Evolutionary conservation across 2,888 invertebrate genomes (phyloP).

Genomic region (Leucoma salicis): DNA sequence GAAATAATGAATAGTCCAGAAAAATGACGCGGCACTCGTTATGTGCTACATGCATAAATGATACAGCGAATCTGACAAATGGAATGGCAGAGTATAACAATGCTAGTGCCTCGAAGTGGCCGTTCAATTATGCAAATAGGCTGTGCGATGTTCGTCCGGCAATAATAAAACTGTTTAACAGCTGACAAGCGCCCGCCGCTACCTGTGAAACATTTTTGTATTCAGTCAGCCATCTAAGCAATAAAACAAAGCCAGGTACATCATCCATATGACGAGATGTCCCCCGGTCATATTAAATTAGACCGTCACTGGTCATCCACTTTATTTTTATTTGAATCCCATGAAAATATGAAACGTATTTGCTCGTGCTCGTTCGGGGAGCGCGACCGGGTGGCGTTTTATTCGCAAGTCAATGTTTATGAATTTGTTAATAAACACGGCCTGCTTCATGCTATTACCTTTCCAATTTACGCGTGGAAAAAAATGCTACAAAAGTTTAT

Average conservation of each 20-base stretch:
- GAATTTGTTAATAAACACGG: constrained; percentile 77
- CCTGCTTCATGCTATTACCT: constrained; percentile 54
- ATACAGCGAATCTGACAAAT: constrained; percentile 81
- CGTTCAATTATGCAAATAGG: constrained; percentile 83
- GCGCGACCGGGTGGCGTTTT: constrained; percentile 61
- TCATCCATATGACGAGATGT: constrained; percentile 67
- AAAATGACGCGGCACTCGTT: constrained; percentile 74
- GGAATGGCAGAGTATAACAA: constrained; percentile 80
- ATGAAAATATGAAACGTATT: constrained; percentile 76
- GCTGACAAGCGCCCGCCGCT: constrained; percentile 67
- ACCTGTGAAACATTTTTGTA: constrained; percentile 63
- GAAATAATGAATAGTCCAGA: constrained; percentile 78
- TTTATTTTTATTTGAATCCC: constrained; percentile 80
- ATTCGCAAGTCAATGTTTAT: constrained; percentile 76
- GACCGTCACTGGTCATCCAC: constrained; percentile 71
- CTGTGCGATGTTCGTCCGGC: constrained; percentile 71
- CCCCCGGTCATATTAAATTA: constrained; percentile 78
- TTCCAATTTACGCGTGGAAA: constrained; percentile 53
- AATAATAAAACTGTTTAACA: constrained; percentile 82
- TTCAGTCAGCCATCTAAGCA: constrained; percentile 65
- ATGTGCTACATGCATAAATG: constrained; percentile 80
- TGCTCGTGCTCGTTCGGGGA: constrained; percentile 63
- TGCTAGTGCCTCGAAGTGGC: constrained; percentile 78
- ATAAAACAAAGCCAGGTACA: constrained; percentile 74
- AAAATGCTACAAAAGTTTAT: constrained; percentile 49